Evolutionary conservation across 2,888 invertebrate species (phyloP).

Genomic region (Mythimna loreyi): DNA sequence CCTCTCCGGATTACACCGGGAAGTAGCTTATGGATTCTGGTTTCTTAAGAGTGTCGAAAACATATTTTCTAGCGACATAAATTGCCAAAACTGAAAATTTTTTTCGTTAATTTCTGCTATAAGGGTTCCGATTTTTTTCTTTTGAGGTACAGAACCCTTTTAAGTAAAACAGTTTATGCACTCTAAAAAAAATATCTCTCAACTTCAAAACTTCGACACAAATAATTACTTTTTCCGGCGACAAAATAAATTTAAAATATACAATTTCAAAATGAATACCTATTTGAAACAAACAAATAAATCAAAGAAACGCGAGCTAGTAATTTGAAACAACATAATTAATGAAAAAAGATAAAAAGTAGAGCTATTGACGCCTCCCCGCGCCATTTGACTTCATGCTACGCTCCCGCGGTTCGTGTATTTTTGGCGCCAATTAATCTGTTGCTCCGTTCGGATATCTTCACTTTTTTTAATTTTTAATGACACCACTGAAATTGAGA

Average conservation of each 20-base stretch:
- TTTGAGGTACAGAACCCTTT: too few relatives aligned
- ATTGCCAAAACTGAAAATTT: too few relatives aligned
- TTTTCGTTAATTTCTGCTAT: too few relatives aligned
- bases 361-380: conserved; percentile 81
- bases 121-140: too few relatives aligned
- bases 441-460: conserved; percentile 61
- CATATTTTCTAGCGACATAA: too few relatives aligned
- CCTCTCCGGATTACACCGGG: too few relatives aligned
- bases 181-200: conserved; percentile 17
- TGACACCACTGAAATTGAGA: conserved; percentile 22
- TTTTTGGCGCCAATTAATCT: conserved; percentile 82
- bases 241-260: conserved; percentile 53
- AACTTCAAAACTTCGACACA: conserved; percentile 19
- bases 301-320: conserved; percentile 75
- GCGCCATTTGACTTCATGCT: conserved; percentile 82
- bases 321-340: conserved; percentile 69
- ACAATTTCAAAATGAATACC: conserved; percentile 55
- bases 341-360: conserved; percentile 73
- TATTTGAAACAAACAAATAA: conserved; percentile 68
- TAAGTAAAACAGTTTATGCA: conserved; percentile 2
- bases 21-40: too few relatives aligned
- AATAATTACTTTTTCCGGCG: conserved; percentile 48
- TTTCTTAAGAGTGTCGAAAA: too few relatives aligned
- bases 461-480: conserved; percentile 50
- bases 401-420: conserved; percentile 73